phyloP scores from a whole-genome alignment of 2,113 vertebrate species.

The Cettia cetti region DNA sequence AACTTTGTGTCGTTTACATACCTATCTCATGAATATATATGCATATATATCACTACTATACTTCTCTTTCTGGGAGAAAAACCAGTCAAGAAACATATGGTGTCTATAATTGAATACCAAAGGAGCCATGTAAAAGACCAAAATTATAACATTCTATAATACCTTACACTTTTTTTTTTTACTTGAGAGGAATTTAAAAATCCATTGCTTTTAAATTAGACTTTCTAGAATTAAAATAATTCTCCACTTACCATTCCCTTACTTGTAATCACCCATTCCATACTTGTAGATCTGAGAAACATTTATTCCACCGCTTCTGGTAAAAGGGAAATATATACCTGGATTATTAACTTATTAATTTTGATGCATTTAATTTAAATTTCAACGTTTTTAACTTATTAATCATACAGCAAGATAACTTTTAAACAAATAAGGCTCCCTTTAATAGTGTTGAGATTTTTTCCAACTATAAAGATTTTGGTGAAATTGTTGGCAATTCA shows the following conservation, averaged over 20 bases:
- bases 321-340: neutral
- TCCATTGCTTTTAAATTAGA: neutral
- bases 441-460: neutral
- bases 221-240: neutral
- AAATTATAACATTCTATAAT: neutral
- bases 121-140: neutral
- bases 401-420: neutral
- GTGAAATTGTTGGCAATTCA: neutral
- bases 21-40: neutral
- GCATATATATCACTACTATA: neutral
- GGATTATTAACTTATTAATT: neutral
- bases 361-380: neutral
- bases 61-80: neutral
- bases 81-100: neutral
- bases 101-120: neutral
- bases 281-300: neutral
- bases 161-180: neutral
- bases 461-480: neutral
- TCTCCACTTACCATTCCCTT: neutral
- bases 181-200: neutral
- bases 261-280: neutral
- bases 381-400: neutral
- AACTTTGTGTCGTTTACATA: neutral
- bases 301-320: neutral
- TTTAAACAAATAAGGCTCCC: neutral